phyloP scores from a whole-genome alignment of 2,888 invertebrate genomes.

The Macrosiphum euphorbiae region DNA sequence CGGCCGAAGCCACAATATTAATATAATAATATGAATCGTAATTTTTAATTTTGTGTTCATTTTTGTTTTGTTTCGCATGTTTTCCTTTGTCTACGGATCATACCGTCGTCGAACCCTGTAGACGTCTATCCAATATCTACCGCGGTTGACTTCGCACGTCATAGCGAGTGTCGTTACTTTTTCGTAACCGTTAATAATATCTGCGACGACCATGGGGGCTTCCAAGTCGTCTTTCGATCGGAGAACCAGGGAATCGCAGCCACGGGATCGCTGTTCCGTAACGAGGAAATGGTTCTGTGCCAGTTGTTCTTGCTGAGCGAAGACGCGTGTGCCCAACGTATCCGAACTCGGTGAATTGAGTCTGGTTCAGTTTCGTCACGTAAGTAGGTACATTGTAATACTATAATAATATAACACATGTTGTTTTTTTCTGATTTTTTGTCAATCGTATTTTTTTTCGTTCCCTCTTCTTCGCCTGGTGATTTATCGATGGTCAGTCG shows the following conservation, averaged over 20 bases:
- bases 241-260: background rate
- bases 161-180: background rate
- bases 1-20: no score
- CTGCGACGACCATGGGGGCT: background rate
- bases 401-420: background rate
- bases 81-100: no score
- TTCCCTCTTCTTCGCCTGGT: background rate
- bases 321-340: constrained; percentile 97
- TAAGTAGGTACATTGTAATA: constrained; percentile 71
- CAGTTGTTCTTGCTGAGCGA: constrained; percentile 98
- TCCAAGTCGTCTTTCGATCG: background rate
- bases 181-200: background rate
- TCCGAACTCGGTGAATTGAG: constrained; percentile 98
- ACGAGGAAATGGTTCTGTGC: constrained; percentile 99
- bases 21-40: no score
- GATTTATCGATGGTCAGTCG: constrained; percentile 75
- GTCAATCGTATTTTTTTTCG: background rate
- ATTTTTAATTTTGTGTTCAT: no score
- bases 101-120: background rate
- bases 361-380: constrained; percentile 96
- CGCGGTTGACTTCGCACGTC: background rate
- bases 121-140: background rate
- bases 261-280: constrained; percentile 94
- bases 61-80: no score
- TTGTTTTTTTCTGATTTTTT: background rate